Evolutionary conservation across 2,888 invertebrate genomes (phyloP).

Genomic region (Isotomurus palustris): DNA sequence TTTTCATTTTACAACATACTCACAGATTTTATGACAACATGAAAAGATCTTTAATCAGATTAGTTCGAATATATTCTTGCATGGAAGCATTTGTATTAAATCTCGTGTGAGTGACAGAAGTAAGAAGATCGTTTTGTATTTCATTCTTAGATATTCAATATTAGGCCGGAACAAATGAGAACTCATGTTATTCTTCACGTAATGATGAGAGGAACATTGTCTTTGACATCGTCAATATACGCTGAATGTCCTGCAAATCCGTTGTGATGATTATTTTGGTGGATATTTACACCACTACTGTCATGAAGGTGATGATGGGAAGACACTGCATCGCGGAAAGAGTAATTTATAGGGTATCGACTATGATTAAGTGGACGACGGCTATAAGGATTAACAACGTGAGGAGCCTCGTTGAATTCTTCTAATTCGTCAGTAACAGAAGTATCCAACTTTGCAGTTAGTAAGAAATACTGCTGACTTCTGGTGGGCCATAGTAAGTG

Average conservation of each 20-base stretch:
- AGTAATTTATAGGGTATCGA: constrained; percentile 42
- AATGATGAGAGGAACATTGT: constrained; percentile 42
- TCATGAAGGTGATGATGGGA: constrained; percentile 37
- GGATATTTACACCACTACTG: constrained; percentile 25
- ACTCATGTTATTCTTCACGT: no score
- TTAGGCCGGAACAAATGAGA: no score
- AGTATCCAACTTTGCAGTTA: constrained; percentile 57
- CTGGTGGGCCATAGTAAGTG: constrained; percentile 94
- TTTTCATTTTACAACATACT: no score
- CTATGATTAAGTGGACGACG: constrained; percentile 33
- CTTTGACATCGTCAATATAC: constrained; percentile 37
- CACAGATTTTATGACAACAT: no score
- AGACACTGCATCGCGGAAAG: constrained; percentile 43
- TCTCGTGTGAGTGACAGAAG: no score
- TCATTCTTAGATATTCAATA: no score
- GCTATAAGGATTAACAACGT: constrained; percentile 58
- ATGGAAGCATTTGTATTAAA: no score
- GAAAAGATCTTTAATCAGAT: no score
- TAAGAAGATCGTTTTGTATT: no score
- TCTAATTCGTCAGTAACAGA: constrained; percentile 70
- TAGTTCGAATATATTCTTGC: no score
- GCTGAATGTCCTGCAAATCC: constrained; percentile 15
- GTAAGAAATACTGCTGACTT: constrained; percentile 82
- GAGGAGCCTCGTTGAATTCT: constrained; percentile 86
- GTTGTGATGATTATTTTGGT: constrained; percentile 24